Evolutionary conservation across 2,797 vertebrate genomes (phyloP), one percentile per base, ranked within the genome.

Genomic region (Hemitrygon akajei): DNA sequence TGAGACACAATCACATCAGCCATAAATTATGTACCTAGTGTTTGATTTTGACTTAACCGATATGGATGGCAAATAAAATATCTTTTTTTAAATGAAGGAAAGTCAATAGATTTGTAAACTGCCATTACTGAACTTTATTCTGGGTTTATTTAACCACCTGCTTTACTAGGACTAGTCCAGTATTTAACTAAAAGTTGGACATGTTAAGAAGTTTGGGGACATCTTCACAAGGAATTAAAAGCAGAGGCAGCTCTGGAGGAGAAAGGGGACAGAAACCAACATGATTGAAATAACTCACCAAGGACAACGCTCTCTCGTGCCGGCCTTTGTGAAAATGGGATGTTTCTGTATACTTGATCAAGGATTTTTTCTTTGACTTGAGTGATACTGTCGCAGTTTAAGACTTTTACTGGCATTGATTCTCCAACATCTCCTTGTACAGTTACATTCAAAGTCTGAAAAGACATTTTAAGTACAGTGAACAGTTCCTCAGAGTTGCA

Each of bases 281-380:
- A 20, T 66, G 1, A 20, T 69, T 22, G 25, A 69, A 20, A 22
- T 37, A 11, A 69, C 97, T 95, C 96, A 99, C 99, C 99, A 9
- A 99, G 97, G 30, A 98, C 98, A 94, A 99, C 98, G 0, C 97
- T 98, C 94, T 99, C 99, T 0, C 98, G 98, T 96, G 98, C 98
- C 94, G 98, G 99, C 96, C 98, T 97, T 95, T 97, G 98, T 84
- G 98, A 98, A 96, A 98, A 98, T 0, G 99, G 98, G 95, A 98
- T 96, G 71, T 98, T 98, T 95, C 97, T 97, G 95, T 98, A 99
- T 94, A 99, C 99, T 96, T 99, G 98, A 95, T 99, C 99, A 1
- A 99, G 98, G 95, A 99, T 98, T 96, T 99, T 99, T 95, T 99
- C 99, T 95, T 99, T 99, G 94, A 99, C 98, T 96, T 99, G 99